Evolutionary conservation across 2,113 vertebrate genomes (phyloP).

Genomic region (Passerina amoena): DNA sequence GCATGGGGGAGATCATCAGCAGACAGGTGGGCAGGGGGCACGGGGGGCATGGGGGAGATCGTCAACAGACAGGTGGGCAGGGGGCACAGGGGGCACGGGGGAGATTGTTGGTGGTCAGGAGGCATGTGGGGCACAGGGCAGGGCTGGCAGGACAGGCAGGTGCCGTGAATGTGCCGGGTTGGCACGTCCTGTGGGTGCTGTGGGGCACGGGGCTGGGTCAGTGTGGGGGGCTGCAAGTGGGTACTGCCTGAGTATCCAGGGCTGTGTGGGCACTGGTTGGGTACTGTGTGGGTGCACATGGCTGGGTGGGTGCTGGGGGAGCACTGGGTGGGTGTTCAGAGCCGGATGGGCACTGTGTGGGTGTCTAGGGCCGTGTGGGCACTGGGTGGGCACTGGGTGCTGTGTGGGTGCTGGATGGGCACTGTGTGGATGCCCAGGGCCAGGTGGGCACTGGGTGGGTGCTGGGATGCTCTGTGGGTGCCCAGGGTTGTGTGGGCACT

Average conservation of each 20-base stretch:
- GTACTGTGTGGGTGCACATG: no score
- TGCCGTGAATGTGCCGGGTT: no score
- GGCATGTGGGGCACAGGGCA: neutral
- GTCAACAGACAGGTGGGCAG: no score
- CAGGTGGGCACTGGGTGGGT: no score
- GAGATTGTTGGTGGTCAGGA: conserved; percentile 67
- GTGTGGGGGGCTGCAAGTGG: no score
- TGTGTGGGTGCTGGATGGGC: no score
- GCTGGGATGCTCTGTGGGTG: accelerated
- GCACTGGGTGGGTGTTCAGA: no score
- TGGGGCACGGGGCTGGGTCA: no score
- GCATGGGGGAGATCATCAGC: neutral
- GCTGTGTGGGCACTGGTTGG: no score
- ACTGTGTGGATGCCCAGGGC: accelerated
- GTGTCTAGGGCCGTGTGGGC: neutral
- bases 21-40: neutral
- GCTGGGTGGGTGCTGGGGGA: no score
- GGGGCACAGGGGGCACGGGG: neutral
- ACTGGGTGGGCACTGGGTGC: no score
- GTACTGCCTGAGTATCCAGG: neutral
- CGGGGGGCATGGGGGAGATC: neutral
- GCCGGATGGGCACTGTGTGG: no score
- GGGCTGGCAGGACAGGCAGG: accelerated
- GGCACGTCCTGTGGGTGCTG: neutral
- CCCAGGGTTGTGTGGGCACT: neutral